phyloP scores from a whole-genome alignment of 2,888 invertebrate species.

The Parthenolecanium corni region DNA sequence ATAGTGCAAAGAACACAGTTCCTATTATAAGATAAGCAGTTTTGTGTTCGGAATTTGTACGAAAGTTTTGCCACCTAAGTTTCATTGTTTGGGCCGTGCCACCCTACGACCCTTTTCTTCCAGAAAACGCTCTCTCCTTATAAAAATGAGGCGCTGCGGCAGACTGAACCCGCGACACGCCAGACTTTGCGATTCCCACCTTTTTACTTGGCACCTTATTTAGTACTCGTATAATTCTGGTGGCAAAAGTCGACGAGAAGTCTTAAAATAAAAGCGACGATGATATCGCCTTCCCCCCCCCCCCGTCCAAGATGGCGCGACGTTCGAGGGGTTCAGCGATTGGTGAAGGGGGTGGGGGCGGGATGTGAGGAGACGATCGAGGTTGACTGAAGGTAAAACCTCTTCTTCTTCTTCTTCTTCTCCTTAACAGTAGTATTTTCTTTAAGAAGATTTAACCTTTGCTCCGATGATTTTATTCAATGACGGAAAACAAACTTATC shows the following conservation, averaged over 20 bases:
- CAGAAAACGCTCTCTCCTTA: too few species aligned
- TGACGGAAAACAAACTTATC: constrained; percentile 30
- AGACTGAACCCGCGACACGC: constrained; percentile 14
- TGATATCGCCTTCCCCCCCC: too few species aligned
- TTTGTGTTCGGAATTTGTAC: constrained; percentile 27
- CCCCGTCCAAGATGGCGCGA: too few species aligned
- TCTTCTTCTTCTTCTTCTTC: too few species aligned
- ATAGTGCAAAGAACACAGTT: constrained; percentile 4
- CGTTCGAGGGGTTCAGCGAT: too few species aligned
- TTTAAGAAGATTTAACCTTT: constrained; percentile 29
- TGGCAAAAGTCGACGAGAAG: too few species aligned
- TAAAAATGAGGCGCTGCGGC: constrained; percentile 2
- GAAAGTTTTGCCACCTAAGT: constrained; percentile 20
- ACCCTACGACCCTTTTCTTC: too few species aligned
- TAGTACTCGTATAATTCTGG: neutral
- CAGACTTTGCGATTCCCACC: constrained; percentile 27
- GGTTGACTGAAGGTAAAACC: too few species aligned
- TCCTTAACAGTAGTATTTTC: constrained; percentile 6
- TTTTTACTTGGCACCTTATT: constrained; percentile 8
- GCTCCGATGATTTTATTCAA: constrained; percentile 23
- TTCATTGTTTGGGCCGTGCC: constrained; percentile 12
- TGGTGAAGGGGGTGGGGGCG: too few species aligned
- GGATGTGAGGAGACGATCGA: too few species aligned
- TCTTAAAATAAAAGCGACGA: too few species aligned
- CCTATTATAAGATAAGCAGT: constrained; percentile 28